Evolutionary conservation across 1,140 invertebrate species (phyloP).

Genomic region (Ceratina australensis): DNA sequence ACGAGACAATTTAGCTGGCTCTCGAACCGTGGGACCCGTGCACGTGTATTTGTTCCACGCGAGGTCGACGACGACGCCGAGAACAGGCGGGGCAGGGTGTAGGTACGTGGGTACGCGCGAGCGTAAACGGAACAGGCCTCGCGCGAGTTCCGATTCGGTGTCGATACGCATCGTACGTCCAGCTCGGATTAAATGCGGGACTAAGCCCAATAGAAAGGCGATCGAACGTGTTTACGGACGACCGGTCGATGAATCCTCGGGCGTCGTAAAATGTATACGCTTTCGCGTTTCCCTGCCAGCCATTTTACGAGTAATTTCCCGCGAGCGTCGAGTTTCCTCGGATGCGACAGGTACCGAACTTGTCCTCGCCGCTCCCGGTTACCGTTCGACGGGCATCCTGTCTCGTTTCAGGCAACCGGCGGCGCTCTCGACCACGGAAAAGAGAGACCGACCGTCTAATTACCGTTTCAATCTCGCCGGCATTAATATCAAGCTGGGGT

Average conservation of each 20-base stretch:
- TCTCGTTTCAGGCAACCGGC: constrained; percentile 47
- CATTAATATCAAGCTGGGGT: constrained; percentile 43
- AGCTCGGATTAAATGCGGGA: constrained; percentile 31
- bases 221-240: constrained; percentile 33
- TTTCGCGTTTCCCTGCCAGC: constrained; percentile 17
- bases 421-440: constrained; percentile 2
- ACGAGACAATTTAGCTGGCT: constrained; percentile 9
- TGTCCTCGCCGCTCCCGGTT: not conserved
- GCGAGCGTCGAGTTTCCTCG: constrained; percentile 47
- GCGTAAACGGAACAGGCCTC: not conserved
- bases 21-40: not conserved
- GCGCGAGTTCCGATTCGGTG: not conserved
- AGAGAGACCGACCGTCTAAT: constrained; percentile 20
- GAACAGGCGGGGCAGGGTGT: too few relatives aligned
- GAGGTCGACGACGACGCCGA: too few relatives aligned
- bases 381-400: not conserved
- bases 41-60: too few relatives aligned
- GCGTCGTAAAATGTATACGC: constrained; percentile 37
- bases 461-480: constrained; percentile 45
- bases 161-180: constrained; percentile 17
- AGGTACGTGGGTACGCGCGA: not conserved
- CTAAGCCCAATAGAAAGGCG: constrained; percentile 49
- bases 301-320: constrained; percentile 63
- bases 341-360: constrained; percentile 37
- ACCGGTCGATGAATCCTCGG: constrained; percentile 35